Evolutionary conservation across 2,797 vertebrate genomes (phyloP), one percentile per base, ranked within the genome.

Genomic region (Podarcis lilfordi): DNA sequence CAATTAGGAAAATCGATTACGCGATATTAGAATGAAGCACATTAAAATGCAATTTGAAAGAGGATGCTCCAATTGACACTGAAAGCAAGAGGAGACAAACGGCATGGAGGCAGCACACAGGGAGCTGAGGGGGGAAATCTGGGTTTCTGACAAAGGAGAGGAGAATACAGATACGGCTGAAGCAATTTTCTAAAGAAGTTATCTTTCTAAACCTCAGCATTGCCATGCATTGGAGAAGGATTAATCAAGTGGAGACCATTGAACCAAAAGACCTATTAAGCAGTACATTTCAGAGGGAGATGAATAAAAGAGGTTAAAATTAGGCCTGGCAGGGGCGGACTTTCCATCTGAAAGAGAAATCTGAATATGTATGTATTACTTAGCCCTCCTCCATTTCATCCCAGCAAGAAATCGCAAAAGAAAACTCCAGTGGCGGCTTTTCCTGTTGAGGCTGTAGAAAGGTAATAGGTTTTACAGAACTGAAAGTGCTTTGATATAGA

Each of bases 81-180:
- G 94, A 95, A 93, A 95, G 93, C 89, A 91, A 95, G 35, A 95
- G 91, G 68, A 11, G 89, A 91, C 89, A 95, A 93, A 94, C 89
- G 64, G 80, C 45, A 85, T 61, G 78, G 90, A 94, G 88, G 87
- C 43, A 87, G 85, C 89, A n/a, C 86, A 15, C 61, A 91, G 64
- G 87, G 92, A 94, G 84, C 66, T 72, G 89, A 92, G 86, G 90
- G 90, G 76, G 5, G 3, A 90, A 94, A 91, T 93, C 89, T 1
- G 25, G 59, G 64, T 91, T 93, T 89, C 80, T 91, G 92, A 91
- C 74, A 90, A 95, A 95, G 83, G 88, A 84, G 66, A 87, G 86
- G 45, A 82, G 89, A 91, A 84, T 91, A 82, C 64, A 95, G 80
- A 71, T 74, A 55, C 87, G 82, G 87, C 76, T 50, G 91, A 92